Evolutionary conservation across 2,888 invertebrate species (phyloP), one percentile per base, ranked within the genome.

Genomic region (Cryptus armator): DNA sequence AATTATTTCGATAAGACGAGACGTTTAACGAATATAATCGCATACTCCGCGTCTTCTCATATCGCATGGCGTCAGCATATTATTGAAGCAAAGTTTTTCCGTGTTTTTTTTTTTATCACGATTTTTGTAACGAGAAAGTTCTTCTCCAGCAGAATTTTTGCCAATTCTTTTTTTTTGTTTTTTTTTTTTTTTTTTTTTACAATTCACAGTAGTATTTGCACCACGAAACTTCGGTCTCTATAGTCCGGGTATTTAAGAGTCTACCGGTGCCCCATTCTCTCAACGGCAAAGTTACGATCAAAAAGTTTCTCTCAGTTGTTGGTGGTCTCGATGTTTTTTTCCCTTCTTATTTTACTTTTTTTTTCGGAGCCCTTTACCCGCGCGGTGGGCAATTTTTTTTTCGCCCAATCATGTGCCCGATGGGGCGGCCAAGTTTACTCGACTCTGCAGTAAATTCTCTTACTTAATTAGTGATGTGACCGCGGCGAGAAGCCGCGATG

Each of bases 231-330:
- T 48, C 12, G 12, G 2, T 29, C 19, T 14, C 62, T 6, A 19
- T 14, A 9, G 74, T 10, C n/a, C 43, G 24, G n/a, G 74, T 46
- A 44, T 44, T 44, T 74, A 14, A 29, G 32, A 62, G 29, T 29
- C 32, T 12, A 12, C 51, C 14, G 5, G 14, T 51, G 14, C 51
- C 51, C 14, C 51, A 4, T 51, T 16, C 51, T 51, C 16, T 51
- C 16, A 9, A 0, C 32, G 9, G 12, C 4, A n/a, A 62, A 62
- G 32, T 62, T 62, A 24, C 16, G 24, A 29, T 29, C 19, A 14
- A 62, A 62, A 62, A 62, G 29, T 62, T 62, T 62, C 32, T 62
- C 24, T 62, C 10, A 62, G 62, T 29, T 32, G 62, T 62, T 62
- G 12, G 29, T 24, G 3, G 62, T 5, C 14, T 62, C 32, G 32